Evolutionary conservation across 2,888 invertebrate species (phyloP), one percentile per base, ranked within the genome.

Genomic region (Hedychridium roseum): DNA sequence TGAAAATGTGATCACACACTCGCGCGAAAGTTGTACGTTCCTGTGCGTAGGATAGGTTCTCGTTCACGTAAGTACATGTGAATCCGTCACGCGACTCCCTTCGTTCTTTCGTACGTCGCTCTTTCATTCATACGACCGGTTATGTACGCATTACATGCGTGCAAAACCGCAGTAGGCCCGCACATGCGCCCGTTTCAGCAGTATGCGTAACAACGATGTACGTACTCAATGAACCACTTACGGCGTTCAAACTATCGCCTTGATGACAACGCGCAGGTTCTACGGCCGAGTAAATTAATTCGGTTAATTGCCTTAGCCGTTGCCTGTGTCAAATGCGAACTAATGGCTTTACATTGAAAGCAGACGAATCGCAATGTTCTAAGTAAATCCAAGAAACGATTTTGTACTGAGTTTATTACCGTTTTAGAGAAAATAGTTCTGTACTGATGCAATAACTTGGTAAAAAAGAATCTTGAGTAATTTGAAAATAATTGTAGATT

Each of bases 61-160:
- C n/a, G 26, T 20, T 32, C 43, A 46, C 34, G 53, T 46, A 50
- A 49, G 45, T 32, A 49, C 60, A 60, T 60, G 61, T 65, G 61
- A 61, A 62, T 62, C 54, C 62, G 63, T 70, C 66, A 66, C 66
- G 68, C 68, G 61, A 55, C 56, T 64, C 54, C 46, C 56, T 55
- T 46, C 59, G 50, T 43, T 57, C 54, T 50, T 43, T 38, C 48
- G 43, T 55, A 35, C 52, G 30, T 43, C 48, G 54, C 50, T 52
- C 51, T 54, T 70, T 66, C 70, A 68, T 71, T 66, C 68, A 66
- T 70, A 57, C 57, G 46, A 36, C 26, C 42, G 28, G 41, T 23
- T 9, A 32, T 43, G 31, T 44, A 38, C 44, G 49, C 50, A 47
- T 46, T 40, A 49, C 49, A 42, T 42, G 44, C 41, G 44, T 27